Percentiles rank a stretch among this genome's conserved stretches.
Evolutionary conservation across 2,797 vertebrate species (phyloP).

Genomic region (Poeciliopsis gracilis): DNA sequence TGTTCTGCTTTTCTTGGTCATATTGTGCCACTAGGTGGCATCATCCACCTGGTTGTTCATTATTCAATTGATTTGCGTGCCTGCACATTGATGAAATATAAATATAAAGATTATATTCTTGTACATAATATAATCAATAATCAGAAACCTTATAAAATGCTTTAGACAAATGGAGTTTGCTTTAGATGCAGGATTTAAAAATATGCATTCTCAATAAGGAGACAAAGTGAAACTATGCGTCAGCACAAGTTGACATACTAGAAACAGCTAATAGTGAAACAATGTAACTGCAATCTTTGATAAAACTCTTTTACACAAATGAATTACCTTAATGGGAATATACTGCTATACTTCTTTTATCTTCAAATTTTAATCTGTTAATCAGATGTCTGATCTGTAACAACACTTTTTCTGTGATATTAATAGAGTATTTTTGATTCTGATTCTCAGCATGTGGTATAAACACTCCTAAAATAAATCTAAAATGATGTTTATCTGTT

Average conservation of each 20-base stretch:
- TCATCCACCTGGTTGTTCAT: conserved; percentile 4
- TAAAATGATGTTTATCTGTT: not conserved
- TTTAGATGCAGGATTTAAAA: not conserved
- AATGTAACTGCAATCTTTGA: not conserved
- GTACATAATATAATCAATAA: not conserved
- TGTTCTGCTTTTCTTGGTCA: not conserved
- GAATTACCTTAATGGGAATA: not conserved
- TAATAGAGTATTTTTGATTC: not conserved
- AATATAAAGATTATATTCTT: not conserved
- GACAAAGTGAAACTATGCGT: not conserved
- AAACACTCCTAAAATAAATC: not conserved
- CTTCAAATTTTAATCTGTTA: not conserved
- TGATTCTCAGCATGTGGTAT: not conserved
- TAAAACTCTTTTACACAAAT: not conserved
- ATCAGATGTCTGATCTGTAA: not conserved
- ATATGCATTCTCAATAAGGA: not conserved
- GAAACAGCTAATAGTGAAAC: not conserved
- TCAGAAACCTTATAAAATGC: not conserved
- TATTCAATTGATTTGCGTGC: not conserved
- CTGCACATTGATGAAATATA: not conserved
- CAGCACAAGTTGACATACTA: not conserved
- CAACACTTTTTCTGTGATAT: not conserved
- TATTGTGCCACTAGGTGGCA: not conserved
- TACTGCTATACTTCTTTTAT: not conserved
- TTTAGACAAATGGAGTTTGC: not conserved